Base-by-base conservation (phyloP, 2,888 invertebrate species). In the Campoplex nolae region DNA sequence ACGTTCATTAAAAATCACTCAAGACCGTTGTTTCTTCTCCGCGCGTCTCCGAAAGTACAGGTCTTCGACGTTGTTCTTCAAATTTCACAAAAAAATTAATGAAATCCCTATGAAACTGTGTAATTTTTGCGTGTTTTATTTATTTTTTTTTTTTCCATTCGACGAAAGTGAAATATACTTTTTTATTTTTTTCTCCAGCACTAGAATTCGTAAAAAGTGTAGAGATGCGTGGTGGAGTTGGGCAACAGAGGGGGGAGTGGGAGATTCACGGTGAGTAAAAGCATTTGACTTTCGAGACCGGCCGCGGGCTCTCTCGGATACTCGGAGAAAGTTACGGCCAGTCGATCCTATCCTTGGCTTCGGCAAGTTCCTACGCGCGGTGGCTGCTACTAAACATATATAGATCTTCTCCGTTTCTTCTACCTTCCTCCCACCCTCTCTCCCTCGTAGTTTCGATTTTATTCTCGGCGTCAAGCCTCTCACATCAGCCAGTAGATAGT, bases 241-340 rank as follows among this genome's bases (percentile, higher is more conserved):
- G n/a, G 16, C 23, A 3, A 38, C 23, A 0, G 23, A 23, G 23
- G 8, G 51, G 51, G 56, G 38, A 35, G 71, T 70, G 65, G 54
- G 48, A 51, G 65, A 77, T 6, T 4, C 48, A 56, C 67, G 58
- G 56, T 48, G 77, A 58, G 84, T 87, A 87, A 87, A 87, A 87
- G 86, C 86, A 84, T 78, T 87, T 84, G 84, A 87, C 86, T 87
- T 87, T 87, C 86, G 86, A 87, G 86, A 87, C 86, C 77, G 84
- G 84, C 83, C 84, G 84, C 45, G 51, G 74, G 71, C 62, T 73
- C 83, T 45, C 62, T 84, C 35, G 51, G 78, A 62, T 48, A 73
- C 83, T 45, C 62, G 86, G 86, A 87, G 86, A 87, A 87, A 87
- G 86, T 87, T 84, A 84, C 54, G 77, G 81, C 42, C 81, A 67